phyloP scores from a whole-genome alignment of 2,797 vertebrate species.

The Menidia menidia region DNA sequence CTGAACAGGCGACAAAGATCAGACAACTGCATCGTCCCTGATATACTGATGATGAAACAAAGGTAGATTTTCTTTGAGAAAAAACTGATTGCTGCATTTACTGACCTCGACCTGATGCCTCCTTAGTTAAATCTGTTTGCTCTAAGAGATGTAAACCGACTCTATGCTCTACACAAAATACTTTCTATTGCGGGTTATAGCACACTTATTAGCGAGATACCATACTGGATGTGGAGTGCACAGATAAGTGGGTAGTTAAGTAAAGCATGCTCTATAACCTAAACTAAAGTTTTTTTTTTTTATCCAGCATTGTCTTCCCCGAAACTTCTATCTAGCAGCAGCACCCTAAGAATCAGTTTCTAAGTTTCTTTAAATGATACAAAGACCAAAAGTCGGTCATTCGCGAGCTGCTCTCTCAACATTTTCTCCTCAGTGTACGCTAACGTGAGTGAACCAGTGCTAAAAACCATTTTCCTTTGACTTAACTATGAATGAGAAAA shows the following conservation, averaged over 20 bases:
- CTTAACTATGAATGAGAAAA: constrained; percentile 60
- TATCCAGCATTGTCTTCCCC: constrained; percentile 51
- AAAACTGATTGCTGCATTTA: constrained; percentile 38
- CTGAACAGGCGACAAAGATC: constrained; percentile 43
- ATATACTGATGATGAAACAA: constrained; percentile 29
- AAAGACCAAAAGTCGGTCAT: constrained; percentile 59
- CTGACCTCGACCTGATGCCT: constrained; percentile 43
- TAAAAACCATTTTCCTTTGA: constrained; percentile 56
- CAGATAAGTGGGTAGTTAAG: constrained; percentile 60
- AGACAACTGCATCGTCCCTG: constrained; percentile 14
- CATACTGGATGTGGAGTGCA: constrained; percentile 61
- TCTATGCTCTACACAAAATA: constrained; percentile 56
- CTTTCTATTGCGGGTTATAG: constrained; percentile 71
- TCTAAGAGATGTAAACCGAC: constrained; percentile 55
- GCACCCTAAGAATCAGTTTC: constrained; percentile 71
- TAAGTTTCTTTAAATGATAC: constrained; percentile 64
- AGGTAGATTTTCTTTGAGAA: constrained; percentile 39
- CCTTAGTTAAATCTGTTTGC: constrained; percentile 42
- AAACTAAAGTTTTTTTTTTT: constrained; percentile 74
- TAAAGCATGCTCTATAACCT: constrained; percentile 77
- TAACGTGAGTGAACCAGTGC: constrained; percentile 63
- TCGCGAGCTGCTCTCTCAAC: constrained; percentile 47
- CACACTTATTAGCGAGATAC: constrained; percentile 75
- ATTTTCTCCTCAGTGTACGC: constrained; percentile 54
- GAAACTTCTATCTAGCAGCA: constrained; percentile 57